These are phyloP conservation scores for Tetramorium alpestre DNA, from an alignment of 1,140 invertebrate species.

Conservation along the genomic window DNA sequence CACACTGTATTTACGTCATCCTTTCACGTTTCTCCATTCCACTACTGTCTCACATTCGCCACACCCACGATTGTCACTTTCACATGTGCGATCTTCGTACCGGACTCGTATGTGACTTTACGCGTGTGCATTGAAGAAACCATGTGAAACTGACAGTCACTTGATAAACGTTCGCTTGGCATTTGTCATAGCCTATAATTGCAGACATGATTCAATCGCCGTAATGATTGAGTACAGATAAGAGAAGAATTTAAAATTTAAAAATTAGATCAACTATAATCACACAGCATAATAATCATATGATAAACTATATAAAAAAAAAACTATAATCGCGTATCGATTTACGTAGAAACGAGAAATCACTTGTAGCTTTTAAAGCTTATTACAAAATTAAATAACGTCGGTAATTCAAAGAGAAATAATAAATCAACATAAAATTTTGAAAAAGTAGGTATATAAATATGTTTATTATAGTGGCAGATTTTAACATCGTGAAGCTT, in stretches of 20 bases:
- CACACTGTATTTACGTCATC: slow-evolving; percentile 22
- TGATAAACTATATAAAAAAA: background rate
- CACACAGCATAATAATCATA: too few relatives aligned
- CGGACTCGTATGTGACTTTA: background rate
- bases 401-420: too few relatives aligned
- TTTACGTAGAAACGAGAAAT: background rate
- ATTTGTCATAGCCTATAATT: slow-evolving; percentile 4
- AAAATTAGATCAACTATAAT: background rate
- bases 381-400: background rate
- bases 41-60: slow-evolving; percentile 9
- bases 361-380: background rate
- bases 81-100: background rate
- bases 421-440: background rate
- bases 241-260: background rate
- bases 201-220: background rate
- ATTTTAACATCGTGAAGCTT: background rate
- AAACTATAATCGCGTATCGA: background rate
- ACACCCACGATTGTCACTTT: slow-evolving; percentile 42
- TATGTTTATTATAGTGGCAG: background rate
- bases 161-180: background rate
- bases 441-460: background rate
- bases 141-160: slow-evolving; percentile 23
- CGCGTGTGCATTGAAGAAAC: slow-evolving; percentile 17
- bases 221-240: background rate
- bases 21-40: slow-evolving; percentile 3